These are phyloP conservation scores for Saturnia pavonia DNA, from an alignment of 2,888 invertebrate species.

Conservation along the genomic window DNA sequence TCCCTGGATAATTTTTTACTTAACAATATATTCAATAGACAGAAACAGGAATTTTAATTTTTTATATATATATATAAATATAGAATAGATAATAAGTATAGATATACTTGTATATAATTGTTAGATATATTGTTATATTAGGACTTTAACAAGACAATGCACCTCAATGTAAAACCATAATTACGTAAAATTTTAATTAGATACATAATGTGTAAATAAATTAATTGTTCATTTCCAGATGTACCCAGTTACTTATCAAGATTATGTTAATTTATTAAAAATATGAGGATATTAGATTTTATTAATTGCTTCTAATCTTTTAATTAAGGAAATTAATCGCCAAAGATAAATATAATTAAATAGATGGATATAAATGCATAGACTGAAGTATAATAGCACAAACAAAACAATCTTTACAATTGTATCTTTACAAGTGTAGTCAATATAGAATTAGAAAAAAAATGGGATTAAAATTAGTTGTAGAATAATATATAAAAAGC, in stretches of 20 bases:
- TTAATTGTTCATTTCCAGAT: not conserved
- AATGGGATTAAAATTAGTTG: no score
- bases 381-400: not conserved
- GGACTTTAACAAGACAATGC: not conserved
- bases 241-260: not conserved
- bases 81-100: not conserved
- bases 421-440: not conserved
- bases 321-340: not conserved
- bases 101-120: not conserved
- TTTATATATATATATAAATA: no score
- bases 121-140: not conserved
- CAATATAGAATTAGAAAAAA: not conserved
- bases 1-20: no score
- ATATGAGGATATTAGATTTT: not conserved
- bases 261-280: slow-evolving; percentile 5
- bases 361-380: not conserved
- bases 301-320: slow-evolving; percentile 1
- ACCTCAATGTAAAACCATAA: not conserved
- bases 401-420: not conserved
- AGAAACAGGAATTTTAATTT: no score
- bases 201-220: not conserved
- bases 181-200: not conserved
- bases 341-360: not conserved
- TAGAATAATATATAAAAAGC: no score
- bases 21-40: no score